These are phyloP conservation scores for Eilema sororculum DNA, from an alignment of 2,888 invertebrate species.

Conservation along the genomic window DNA sequence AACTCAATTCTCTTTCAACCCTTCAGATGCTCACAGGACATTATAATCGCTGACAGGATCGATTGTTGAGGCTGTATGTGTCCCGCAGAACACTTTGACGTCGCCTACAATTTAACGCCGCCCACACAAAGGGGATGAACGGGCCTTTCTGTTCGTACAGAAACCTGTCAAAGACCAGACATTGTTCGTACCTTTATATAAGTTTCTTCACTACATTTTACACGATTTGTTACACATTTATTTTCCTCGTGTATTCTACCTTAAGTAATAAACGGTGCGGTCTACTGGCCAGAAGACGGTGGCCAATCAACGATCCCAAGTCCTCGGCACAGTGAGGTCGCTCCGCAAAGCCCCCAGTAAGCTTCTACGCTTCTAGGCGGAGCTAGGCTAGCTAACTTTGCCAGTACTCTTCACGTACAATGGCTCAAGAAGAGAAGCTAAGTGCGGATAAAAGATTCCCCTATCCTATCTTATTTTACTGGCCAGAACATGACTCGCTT, in stretches of 20 bases:
- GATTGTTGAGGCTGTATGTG: slow-evolving; percentile 31
- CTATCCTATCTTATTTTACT: too few species aligned
- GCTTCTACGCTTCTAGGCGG: too few species aligned
- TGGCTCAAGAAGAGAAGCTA: too few species aligned
- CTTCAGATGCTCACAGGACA: background rate
- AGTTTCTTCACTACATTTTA: background rate
- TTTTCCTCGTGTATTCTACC: background rate
- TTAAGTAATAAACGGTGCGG: too few species aligned
- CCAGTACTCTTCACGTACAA: too few species aligned
- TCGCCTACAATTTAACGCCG: slow-evolving; percentile 25
- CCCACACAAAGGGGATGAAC: slow-evolving; percentile 29
- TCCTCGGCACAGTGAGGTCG: too few species aligned
- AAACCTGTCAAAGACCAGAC: background rate
- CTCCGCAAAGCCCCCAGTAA: too few species aligned
- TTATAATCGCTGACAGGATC: slow-evolving; percentile 27
- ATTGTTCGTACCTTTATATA: slow-evolving; percentile 1
- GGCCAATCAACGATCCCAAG: too few species aligned
- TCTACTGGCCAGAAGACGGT: too few species aligned
- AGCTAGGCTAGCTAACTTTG: too few species aligned
- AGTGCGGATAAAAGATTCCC: too few species aligned
- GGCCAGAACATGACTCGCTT: too few species aligned
- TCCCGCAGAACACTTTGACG: slow-evolving; percentile 36
- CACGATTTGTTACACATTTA: background rate
- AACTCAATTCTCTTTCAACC: slow-evolving; percentile 9
- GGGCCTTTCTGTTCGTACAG: background rate